Evolutionary conservation across 2,113 vertebrate genomes (phyloP).

Genomic region (Mus musculus): GRCm39 chr5:104349501-104350000

Average conservation of each 20-base stretch:
- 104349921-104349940: not conserved
- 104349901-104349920: not conserved
- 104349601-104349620: slow-evolving; percentile 17
- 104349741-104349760: not conserved
- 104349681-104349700: not conserved
- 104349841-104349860: not conserved
- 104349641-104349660: slow-evolving; percentile 5
- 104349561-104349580: not conserved
- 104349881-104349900: slow-evolving; percentile 34
- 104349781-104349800: not conserved
- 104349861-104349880: not conserved
- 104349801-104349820: slow-evolving; percentile 35
- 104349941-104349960: not conserved
- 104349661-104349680: not conserved
- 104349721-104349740: not conserved
- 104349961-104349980: not conserved
- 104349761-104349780: not conserved
- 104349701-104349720: not conserved
- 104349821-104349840: not conserved
- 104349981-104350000: not conserved
- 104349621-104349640: not conserved
- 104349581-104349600: slow-evolving; percentile 9
- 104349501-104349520: not conserved
- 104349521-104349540: slow-evolving; percentile 28
- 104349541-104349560: not conserved